Evolutionary conservation across 2,797 vertebrate genomes (phyloP).

Genomic region (Pipistrellus nathusii): DNA sequence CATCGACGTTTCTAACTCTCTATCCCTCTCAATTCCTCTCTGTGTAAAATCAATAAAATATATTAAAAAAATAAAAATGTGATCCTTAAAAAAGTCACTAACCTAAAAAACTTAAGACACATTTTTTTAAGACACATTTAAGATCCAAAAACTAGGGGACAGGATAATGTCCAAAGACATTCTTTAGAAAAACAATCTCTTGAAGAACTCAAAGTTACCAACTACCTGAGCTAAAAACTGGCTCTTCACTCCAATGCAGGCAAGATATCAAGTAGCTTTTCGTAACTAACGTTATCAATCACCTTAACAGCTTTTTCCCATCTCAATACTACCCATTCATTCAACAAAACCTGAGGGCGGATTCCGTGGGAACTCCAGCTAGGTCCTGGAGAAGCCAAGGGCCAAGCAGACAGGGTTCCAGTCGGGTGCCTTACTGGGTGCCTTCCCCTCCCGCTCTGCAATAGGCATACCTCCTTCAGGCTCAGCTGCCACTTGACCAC

Average conservation of each 20-base stretch:
- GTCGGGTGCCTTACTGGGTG: neutral
- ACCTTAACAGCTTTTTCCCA: conserved; percentile 15
- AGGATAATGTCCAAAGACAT: neutral
- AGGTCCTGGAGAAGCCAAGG: neutral
- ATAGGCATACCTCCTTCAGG: conserved; percentile 59
- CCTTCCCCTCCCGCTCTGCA: conserved; percentile 10
- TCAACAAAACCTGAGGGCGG: neutral
- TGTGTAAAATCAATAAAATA: no score
- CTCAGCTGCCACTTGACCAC: conserved; percentile 44
- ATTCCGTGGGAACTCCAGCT: neutral
- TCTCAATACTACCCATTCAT: conserved; percentile 28
- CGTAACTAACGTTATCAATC: conserved; percentile 51
- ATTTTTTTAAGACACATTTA: conserved; percentile 36
- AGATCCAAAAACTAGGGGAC: conserved; percentile 38
- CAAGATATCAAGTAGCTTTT: conserved; percentile 55
- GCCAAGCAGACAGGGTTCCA: neutral
- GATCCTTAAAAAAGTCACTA: conserved; percentile 12
- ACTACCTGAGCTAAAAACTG: conserved; percentile 34
- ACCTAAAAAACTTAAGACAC: conserved; percentile 14
- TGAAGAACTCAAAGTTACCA: conserved; percentile 41
- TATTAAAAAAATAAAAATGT: neutral
- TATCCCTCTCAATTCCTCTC: no score
- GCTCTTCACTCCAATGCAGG: conserved; percentile 40
- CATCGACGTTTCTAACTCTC: no score
- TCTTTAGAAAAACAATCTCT: conserved; percentile 55